Conservation (phyloP, 2,113 vertebrate genomes). For the Ascaphus truei region DNA sequence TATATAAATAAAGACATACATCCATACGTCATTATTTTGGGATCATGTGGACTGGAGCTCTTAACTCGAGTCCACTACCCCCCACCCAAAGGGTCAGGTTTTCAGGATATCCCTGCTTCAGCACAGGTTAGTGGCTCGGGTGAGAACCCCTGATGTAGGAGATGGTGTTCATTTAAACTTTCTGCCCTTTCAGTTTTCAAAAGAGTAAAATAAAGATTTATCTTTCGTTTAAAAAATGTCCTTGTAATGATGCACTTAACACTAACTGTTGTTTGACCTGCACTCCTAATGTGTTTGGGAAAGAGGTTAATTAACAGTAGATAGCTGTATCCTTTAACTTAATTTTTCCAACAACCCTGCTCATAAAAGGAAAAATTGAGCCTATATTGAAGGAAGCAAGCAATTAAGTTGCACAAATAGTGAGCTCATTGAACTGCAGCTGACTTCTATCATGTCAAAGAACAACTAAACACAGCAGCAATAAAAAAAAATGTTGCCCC, state of each 20-base stretch:
- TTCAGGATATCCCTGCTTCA: no score
- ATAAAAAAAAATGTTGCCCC: constrained; percentile 69
- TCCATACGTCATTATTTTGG: no score
- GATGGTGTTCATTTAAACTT: no score
- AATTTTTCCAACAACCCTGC: constrained; percentile 70
- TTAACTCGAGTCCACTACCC: no score
- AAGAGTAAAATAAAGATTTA: constrained; percentile 28
- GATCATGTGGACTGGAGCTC: no score
- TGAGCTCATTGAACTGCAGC: constrained; percentile 73
- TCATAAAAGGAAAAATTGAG: constrained; percentile 83
- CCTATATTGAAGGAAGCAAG: constrained; percentile 82
- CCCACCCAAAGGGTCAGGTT: no score
- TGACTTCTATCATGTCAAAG: constrained; percentile 82
- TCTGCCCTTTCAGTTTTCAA: background rate
- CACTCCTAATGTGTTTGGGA: constrained; percentile 74
- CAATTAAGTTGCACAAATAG: constrained; percentile 85
- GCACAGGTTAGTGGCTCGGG: no score
- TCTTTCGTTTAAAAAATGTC: constrained; percentile 55
- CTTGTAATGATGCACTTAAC: constrained; percentile 61
- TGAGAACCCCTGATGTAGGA: no score
- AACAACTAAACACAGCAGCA: constrained; percentile 76
- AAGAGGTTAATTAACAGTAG: constrained; percentile 76
- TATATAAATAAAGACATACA: no score
- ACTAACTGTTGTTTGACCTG: constrained; percentile 65
- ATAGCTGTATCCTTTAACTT: constrained; percentile 68